Percentiles rank a stretch among this genome's conserved stretches.
These are phyloP conservation scores for Gyrodactylus salaris DNA, from an alignment of 1,140 invertebrate genomes.

Conservation along the genomic window DNA sequence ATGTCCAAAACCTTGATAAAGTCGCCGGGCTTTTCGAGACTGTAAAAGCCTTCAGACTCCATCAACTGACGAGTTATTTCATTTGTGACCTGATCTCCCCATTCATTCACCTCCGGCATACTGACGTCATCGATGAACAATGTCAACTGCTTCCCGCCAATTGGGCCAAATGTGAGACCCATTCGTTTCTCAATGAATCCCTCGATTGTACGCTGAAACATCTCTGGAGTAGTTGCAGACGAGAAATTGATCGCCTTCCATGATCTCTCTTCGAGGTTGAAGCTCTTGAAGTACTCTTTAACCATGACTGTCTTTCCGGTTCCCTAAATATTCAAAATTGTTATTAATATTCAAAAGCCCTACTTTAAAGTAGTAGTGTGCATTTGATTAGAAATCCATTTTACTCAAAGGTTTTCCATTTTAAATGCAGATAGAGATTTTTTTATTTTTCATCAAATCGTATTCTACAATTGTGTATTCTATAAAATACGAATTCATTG, in stretches of 20 bases:
- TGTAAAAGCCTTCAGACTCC: conserved; percentile 85
- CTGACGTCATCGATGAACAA: conserved; percentile 86
- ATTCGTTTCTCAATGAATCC: conserved; percentile 77
- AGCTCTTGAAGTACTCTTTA: conserved; percentile 65
- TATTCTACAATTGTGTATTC: too few species aligned
- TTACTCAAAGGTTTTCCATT: too few species aligned
- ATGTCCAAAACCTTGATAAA: conserved; percentile 55
- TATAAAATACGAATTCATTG: too few species aligned
- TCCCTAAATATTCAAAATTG: conserved; percentile 22
- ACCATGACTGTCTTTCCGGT: conserved; percentile 84
- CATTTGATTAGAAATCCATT: too few species aligned
- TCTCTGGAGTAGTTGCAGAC: conserved; percentile 59
- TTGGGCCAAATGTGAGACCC: conserved; percentile 67
- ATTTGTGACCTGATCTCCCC: conserved; percentile 65
- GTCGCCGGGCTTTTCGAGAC: conserved; percentile 74
- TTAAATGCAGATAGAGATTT: too few species aligned
- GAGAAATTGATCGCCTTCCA: conserved; percentile 73
- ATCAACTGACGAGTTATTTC: conserved; percentile 78
- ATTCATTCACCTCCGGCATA: conserved; percentile 67
- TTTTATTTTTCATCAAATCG: too few species aligned
- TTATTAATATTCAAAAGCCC: too few species aligned
- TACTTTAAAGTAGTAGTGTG: too few species aligned
- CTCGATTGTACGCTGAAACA: conserved; percentile 76
- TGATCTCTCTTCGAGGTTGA: conserved; percentile 49
- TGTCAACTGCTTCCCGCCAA: conserved; percentile 61